Percentiles rank a stretch among this genome's conserved stretches.
phyloP scores from a whole-genome alignment of 1,140 invertebrate genomes.

The Mamestra configurata region DNA sequence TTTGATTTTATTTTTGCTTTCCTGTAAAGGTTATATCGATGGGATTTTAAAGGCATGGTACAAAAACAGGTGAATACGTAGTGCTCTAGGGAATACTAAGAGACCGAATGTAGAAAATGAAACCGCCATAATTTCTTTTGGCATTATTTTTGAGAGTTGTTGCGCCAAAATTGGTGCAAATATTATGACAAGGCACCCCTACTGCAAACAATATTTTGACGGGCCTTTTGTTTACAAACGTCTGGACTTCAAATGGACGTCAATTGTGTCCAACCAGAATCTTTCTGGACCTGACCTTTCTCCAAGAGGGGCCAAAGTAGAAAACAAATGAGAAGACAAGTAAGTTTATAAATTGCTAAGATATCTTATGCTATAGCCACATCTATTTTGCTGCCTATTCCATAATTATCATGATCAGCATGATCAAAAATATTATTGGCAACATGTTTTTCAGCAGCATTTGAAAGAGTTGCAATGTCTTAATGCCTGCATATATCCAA shows the following conservation, averaged over 20 bases:
- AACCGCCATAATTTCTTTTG: neutral
- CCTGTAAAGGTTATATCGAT: neutral
- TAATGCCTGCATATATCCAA: neutral
- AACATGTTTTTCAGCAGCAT: neutral
- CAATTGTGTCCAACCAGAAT: too few species aligned
- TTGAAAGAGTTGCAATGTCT: neutral
- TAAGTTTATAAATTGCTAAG: too few species aligned
- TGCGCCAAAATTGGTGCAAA: neutral
- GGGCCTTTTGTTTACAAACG: conserved; percentile 21
- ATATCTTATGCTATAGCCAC: too few species aligned
- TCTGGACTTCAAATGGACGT: neutral
- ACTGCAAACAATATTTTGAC: conserved; percentile 24
- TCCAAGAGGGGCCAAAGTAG: too few species aligned
- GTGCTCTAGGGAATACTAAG: neutral
- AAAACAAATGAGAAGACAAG: too few species aligned
- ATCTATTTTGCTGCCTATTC: too few species aligned
- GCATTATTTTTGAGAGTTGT: neutral
- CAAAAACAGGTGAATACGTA: neutral
- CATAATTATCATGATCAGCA: too few species aligned
- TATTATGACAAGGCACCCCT: neutral
- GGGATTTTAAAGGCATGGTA: neutral
- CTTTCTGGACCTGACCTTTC: too few species aligned
- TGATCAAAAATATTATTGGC: neutral
- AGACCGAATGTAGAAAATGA: too few species aligned
- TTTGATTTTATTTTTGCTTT: neutral